Evolutionary conservation across 2,797 vertebrate species (phyloP), one percentile per base, ranked within the genome.

Genomic region (Bradypus variegatus): DNA sequence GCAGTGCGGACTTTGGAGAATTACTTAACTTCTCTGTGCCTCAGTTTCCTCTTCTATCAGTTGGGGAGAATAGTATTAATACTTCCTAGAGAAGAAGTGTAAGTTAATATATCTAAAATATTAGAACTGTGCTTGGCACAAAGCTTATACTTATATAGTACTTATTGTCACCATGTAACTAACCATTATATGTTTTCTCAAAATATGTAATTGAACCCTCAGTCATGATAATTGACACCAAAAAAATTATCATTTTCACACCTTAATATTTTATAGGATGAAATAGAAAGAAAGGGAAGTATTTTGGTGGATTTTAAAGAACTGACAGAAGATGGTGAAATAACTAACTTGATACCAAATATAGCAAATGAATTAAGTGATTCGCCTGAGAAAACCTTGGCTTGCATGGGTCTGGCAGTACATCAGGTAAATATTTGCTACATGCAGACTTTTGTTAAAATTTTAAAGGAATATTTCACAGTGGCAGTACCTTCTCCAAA

Each of bases 211-310:
- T 81, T n/a, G 36, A 94, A 72, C 88, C 79, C 25, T 88, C 13
- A 55, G 1, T 58, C 87, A 36, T 83, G 29, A 55, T 91, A 76
- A 58, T 41, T 92, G 33, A 77, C 67, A 78, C 23, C 48, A 38
- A 88, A 89, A 8, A 15, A 87, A 36, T 82, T 62, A 48, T 80
- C 90, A n/a, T 88, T 33, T 89, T 90, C 41, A 85, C 80, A 64
- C 36, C 55, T 90, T 89, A 45, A 90, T 96, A 96, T 97, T 76
- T 94, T 95, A 98, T 94, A 99, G 99, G 99, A 99, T 97, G 99
- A 99, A 97, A 98, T 99, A 94, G 99, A 99, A 98, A 98, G 98
- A 85, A 99, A 99, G 94, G 99, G 99, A 96, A 99, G 99, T 85
- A 98, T 99, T 89, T 97, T 99, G 48, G 98, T 99, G 96, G 99